A percentile compares a stretch with the other conserved stretches of the same genome.
Evolutionary conservation across 2,113 vertebrate species (phyloP).

Genomic region (Chaetodon trifascialis): DNA sequence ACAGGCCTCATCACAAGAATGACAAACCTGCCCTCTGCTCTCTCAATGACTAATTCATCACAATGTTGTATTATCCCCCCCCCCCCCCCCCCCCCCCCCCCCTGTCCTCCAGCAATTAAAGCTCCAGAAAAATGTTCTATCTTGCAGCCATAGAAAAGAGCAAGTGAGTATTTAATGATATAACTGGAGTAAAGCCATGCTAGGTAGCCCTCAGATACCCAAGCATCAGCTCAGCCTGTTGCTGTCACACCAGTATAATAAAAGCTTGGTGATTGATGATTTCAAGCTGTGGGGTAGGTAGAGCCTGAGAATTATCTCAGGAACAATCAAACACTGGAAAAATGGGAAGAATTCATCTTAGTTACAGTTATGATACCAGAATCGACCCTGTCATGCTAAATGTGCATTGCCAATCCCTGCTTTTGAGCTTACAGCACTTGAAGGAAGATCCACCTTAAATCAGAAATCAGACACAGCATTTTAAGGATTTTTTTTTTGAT

Average conservation of each 20-base stretch:
- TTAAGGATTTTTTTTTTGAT: background rate
- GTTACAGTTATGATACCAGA: constrained; percentile 9
- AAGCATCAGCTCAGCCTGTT: constrained; percentile 24
- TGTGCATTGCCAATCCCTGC: constrained; percentile 15
- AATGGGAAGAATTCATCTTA: constrained; percentile 29
- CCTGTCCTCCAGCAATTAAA: constrained; percentile 61
- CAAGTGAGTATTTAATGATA: constrained; percentile 15
- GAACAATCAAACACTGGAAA: constrained; percentile 70
- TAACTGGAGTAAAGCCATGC: constrained; percentile 68
- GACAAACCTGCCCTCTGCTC: constrained; percentile 14
- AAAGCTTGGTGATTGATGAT: constrained; percentile 22
- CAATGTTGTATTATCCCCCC: constrained; percentile 1
- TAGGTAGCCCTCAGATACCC: constrained; percentile 25
- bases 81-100: background rate
- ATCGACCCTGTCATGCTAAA: constrained; percentile 1
- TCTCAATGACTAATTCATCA: constrained; percentile 4
- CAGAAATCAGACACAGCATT: constrained; percentile 10
- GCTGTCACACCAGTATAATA: constrained; percentile 12
- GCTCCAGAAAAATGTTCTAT: constrained; percentile 52
- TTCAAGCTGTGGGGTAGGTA: constrained; percentile 38
- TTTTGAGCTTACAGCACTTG: constrained; percentile 24
- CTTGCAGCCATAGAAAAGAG: constrained; percentile 24
- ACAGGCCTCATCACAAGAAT: constrained; percentile 36
- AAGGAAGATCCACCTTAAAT: constrained; percentile 34
- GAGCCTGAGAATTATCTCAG: constrained; percentile 54